Conservation (phyloP, 2,888 invertebrate genomes). For the Drosophila stalkeri region DNA sequence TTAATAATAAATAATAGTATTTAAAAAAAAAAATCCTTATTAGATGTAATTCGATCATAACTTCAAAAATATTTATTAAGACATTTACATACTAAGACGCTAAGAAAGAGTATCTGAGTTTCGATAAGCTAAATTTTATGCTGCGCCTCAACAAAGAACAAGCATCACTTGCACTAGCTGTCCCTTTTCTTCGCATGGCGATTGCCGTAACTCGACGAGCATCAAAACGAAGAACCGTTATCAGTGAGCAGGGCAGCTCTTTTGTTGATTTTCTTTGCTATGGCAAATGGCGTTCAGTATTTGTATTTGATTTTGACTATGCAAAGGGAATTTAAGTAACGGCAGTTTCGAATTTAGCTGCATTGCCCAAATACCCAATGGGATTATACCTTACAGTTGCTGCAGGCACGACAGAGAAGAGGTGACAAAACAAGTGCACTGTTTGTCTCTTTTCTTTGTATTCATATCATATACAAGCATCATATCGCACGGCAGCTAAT, state of each 20-base stretch:
- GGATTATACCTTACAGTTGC: conserved; percentile 16
- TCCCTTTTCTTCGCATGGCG: neutral
- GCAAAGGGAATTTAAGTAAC: neutral
- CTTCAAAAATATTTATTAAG: neutral
- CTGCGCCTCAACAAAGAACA: neutral
- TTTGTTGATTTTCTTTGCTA: neutral
- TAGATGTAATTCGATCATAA: neutral
- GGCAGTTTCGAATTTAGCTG: neutral
- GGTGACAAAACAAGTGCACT: neutral
- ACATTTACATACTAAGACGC: too few species aligned
- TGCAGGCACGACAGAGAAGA: conserved; percentile 11
- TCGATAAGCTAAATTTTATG: neutral
- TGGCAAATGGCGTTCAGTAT: neutral
- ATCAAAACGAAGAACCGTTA: neutral
- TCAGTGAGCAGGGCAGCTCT: neutral
- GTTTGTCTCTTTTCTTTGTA: conserved; percentile 14
- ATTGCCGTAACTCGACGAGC: neutral
- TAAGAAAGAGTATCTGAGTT: neutral
- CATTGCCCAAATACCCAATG: conserved; percentile 5
- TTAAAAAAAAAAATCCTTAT: too few species aligned
- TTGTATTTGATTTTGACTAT: neutral
- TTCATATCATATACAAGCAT: conserved; percentile 49
- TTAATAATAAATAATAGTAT: too few species aligned
- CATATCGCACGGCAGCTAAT: conserved; percentile 43
- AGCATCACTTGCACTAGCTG: neutral